Evolutionary conservation across 1,140 invertebrate species (phyloP).

Genomic region (Aphelenchoides fujianensis): DNA sequence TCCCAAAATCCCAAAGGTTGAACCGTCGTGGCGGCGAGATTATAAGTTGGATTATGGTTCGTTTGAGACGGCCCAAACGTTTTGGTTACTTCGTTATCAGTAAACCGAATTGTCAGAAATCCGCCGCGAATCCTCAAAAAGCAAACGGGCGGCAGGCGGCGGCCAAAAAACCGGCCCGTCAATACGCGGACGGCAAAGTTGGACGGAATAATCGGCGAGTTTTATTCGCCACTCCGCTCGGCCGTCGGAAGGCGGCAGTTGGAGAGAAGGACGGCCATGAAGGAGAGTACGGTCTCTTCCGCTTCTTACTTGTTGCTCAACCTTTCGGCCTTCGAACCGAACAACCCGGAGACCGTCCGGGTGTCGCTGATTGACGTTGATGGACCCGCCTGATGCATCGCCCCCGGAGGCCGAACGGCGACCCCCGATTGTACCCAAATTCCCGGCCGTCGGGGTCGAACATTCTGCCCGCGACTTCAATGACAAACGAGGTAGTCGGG

Average conservation of each 20-base stretch:
- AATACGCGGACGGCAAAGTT: too few species aligned
- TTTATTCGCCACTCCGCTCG: too few species aligned
- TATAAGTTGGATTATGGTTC: conserved; percentile 3
- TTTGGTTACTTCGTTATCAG: conserved; percentile 5
- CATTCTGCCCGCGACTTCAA: too few species aligned
- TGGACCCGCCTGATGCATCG: background rate
- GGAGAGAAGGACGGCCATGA: background rate
- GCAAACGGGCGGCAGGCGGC: too few species aligned
- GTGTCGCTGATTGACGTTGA: conserved; percentile 1
- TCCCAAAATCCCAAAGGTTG: background rate
- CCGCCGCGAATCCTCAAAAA: background rate
- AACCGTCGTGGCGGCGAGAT: background rate
- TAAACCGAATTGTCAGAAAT: background rate
- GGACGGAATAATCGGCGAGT: too few species aligned
- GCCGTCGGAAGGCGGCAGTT: background rate
- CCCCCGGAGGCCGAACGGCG: background rate
- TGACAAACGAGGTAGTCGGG: too few species aligned
- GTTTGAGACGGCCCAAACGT: background rate
- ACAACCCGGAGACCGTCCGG: background rate
- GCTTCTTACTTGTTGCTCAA: background rate
- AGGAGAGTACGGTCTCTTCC: background rate
- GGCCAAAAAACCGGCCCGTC: too few species aligned
- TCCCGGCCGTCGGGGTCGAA: too few species aligned
- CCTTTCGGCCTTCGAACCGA: too few species aligned
- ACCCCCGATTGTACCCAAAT: background rate